Evolutionary conservation across 2,888 invertebrate species (phyloP).

Genomic region (Augiades crinisus): DNA sequence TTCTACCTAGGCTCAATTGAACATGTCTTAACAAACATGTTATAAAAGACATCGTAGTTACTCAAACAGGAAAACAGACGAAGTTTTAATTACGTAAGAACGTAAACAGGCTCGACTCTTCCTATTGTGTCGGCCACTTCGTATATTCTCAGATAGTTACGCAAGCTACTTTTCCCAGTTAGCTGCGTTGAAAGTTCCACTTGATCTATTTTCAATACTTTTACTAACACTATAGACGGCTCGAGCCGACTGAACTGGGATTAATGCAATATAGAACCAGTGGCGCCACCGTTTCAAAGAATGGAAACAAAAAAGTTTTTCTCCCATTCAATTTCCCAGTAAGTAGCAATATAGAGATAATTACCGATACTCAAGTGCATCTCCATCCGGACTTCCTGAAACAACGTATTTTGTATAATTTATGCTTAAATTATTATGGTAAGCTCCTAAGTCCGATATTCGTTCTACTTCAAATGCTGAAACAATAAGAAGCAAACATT

Average conservation of each 20-base stretch:
- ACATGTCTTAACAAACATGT: constrained; percentile 3
- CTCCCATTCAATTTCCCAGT: too few relatives aligned
- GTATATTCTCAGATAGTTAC: constrained; percentile 57
- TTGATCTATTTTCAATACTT: constrained; percentile 66
- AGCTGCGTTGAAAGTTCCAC: constrained; percentile 60
- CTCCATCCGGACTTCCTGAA: too few relatives aligned
- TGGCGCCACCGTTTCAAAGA: constrained; percentile 66
- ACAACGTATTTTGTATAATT: too few relatives aligned
- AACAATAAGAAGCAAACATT: constrained; percentile 14
- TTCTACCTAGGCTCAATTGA: too few relatives aligned
- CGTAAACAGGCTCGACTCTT: constrained; percentile 35
- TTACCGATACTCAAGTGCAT: too few relatives aligned
- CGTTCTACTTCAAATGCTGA: too few relatives aligned
- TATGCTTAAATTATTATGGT: too few relatives aligned
- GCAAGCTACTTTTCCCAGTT: constrained; percentile 58
- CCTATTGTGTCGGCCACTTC: constrained; percentile 43
- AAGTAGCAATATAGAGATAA: too few relatives aligned
- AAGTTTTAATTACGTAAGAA: constrained; percentile 36
- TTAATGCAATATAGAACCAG: constrained; percentile 67
- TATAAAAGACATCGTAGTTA: constrained; percentile 25
- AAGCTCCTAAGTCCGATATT: too few relatives aligned
- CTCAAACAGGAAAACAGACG: constrained; percentile 28
- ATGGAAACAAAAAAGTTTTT: constrained; percentile 49
- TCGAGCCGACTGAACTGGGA: constrained; percentile 45
- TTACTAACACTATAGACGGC: constrained; percentile 49